Evolutionary conservation across 64 coral and sea anemone genomes (phyloP).

Genomic region (Stichodactyla mertensii): DNA sequence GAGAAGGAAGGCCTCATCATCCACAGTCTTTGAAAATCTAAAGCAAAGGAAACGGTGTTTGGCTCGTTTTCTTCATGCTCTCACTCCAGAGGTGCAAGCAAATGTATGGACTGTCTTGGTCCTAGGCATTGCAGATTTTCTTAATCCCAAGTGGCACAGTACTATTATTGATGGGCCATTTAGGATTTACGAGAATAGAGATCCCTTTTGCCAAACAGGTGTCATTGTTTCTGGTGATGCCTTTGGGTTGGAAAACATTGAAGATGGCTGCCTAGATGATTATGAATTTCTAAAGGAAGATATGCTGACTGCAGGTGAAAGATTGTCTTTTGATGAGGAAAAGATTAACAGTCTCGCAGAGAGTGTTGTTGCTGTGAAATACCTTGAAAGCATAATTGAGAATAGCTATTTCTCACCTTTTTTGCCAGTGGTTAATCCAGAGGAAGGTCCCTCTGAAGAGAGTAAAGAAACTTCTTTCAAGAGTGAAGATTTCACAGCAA

Average conservation of each 20-base stretch:
- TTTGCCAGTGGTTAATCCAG: too few species aligned
- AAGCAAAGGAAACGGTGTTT: slow-evolving; percentile 14
- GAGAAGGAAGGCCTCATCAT: slow-evolving; percentile 29
- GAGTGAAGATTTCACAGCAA: too few species aligned
- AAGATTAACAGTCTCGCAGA: not conserved
- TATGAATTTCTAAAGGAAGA: slow-evolving; percentile 14
- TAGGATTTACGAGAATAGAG: slow-evolving; percentile 16
- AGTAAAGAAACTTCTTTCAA: too few species aligned
- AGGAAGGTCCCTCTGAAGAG: too few species aligned
- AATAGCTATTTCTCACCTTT: too few species aligned
- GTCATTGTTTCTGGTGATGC: not conserved
- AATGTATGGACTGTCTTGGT: slow-evolving; percentile 21
- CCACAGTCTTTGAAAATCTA: slow-evolving; percentile 22
- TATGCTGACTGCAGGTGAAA: not conserved
- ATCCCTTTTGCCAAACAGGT: not conserved
- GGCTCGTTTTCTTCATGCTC: not conserved
- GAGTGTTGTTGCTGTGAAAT: not conserved
- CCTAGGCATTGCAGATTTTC: not conserved
- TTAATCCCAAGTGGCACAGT: slow-evolving; percentile 13
- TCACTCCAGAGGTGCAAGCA: slow-evolving; percentile 3
- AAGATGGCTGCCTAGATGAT: slow-evolving; percentile 13
- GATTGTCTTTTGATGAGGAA: not conserved
- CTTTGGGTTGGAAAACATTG: not conserved
- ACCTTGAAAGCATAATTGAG: too few species aligned
- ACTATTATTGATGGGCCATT: slow-evolving; percentile 19